phyloP scores from a whole-genome alignment of 2,888 invertebrate species.

The Zonitis immaculata region DNA sequence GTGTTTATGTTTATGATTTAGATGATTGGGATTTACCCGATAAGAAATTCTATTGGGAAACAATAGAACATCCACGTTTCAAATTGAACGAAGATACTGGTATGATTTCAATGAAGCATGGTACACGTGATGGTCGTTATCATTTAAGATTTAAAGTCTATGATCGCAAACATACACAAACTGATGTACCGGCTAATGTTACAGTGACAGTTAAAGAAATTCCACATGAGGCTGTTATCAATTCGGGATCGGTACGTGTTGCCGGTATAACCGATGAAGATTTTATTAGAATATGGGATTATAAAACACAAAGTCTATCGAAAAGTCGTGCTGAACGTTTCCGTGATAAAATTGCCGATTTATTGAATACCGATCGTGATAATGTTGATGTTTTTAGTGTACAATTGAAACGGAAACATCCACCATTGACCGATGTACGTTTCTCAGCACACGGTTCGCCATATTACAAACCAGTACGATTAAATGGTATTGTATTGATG shows the following conservation, averaged over 20 bases:
- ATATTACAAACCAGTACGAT: conserved; percentile 88
- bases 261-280: conserved; percentile 94
- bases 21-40: conserved; percentile 99
- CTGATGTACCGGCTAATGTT: conserved; percentile 94
- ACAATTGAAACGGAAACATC: conserved; percentile 79
- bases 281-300: conserved; percentile 93
- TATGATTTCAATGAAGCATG: conserved; percentile 92
- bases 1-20: conserved; percentile 96
- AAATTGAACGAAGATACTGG: conserved; percentile 88
- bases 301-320: conserved; percentile 76
- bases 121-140: conserved; percentile 83
- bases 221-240: conserved; percentile 90
- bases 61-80: conserved; percentile 75
- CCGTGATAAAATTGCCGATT: conserved; percentile 78
- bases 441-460: conserved; percentile 95
- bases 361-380: conserved; percentile 78
- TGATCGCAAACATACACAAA: conserved; percentile 91
- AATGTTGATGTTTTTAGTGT: conserved; percentile 97
- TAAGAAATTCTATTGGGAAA: conserved; percentile 95
- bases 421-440: conserved; percentile 85
- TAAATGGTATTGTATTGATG: conserved; percentile 92
- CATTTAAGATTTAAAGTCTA: conserved; percentile 77
- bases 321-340: conserved; percentile 88
- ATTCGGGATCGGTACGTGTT: conserved; percentile 91
- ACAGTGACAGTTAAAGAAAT: conserved; percentile 92